Percentiles rank a stretch among this genome's conserved stretches.
Evolutionary conservation across 2,888 invertebrate genomes (phyloP).

Genomic region (Rhimphoctona megacephalus): DNA sequence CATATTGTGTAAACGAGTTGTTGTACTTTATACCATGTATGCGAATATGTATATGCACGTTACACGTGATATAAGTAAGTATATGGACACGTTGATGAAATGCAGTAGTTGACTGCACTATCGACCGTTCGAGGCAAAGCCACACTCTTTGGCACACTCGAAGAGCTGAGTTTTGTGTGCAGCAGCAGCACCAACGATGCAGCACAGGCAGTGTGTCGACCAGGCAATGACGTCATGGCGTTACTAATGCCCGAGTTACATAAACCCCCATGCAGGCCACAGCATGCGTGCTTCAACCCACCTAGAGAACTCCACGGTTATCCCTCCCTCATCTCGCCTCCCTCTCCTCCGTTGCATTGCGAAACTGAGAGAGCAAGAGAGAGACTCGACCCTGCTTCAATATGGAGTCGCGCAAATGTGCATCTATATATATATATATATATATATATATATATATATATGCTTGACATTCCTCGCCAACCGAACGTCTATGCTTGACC

Average conservation of each 20-base stretch:
- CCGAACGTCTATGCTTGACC: not conserved
- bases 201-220: conserved; percentile 57
- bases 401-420: conserved; percentile 11
- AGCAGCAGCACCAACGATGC: conserved; percentile 29
- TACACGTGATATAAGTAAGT: conserved; percentile 9
- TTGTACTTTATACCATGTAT: conserved; percentile 6
- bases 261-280: conserved; percentile 79
- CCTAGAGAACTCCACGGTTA: conserved; percentile 58
- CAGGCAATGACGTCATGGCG: conserved; percentile 77
- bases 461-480: not conserved
- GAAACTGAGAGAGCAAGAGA: conserved; percentile 28
- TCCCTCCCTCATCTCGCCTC: conserved; percentile 7
- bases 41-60: not conserved
- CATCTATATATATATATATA: conserved; percentile 10
- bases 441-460: conserved; percentile 7
- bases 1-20: conserved; percentile 12
- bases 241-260: conserved; percentile 82
- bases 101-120: conserved; percentile 70
- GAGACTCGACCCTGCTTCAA: conserved; percentile 49
- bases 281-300: conserved; percentile 66
- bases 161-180: conserved; percentile 57
- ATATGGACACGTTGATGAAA: conserved; percentile 29
- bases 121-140: conserved; percentile 59
- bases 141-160: conserved; percentile 33
- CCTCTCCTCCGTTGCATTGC: conserved; percentile 3